Evolutionary conservation across 2,113 vertebrate genomes (phyloP).

Genomic region (Salvelinus alpinus): DNA sequence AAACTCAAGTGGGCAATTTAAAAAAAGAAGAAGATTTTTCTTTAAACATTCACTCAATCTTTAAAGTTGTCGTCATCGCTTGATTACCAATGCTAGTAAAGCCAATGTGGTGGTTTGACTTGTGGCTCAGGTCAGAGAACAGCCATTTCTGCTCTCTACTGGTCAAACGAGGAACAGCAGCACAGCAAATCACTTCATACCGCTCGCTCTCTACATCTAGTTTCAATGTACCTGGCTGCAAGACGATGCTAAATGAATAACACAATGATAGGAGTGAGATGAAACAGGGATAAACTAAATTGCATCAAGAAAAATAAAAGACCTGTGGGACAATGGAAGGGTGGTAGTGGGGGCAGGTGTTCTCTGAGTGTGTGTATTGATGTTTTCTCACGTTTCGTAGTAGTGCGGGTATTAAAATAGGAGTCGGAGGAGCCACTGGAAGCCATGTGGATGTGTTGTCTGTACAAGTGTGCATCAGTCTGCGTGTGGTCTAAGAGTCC

Average conservation of each 20-base stretch:
- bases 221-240: conserved; percentile 8
- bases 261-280: neutral
- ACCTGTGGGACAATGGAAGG: conserved; percentile 30
- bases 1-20: conserved; percentile 45
- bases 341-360: neutral
- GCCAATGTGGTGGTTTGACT: conserved; percentile 28
- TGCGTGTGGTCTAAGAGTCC: conserved; percentile 58
- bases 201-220: conserved; percentile 42
- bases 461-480: conserved; percentile 5
- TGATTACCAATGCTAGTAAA: conserved; percentile 10
- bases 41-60: neutral
- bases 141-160: conserved; percentile 32
- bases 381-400: conserved; percentile 18
- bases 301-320: neutral
- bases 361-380: conserved; percentile 26
- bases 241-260: conserved; percentile 11
- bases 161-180: conserved; percentile 26
- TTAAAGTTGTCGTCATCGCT: neutral
- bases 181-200: conserved; percentile 44
- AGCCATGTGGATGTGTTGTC: neutral
- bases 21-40: conserved; percentile 16
- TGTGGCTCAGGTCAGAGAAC: conserved; percentile 52
- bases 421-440: conserved; percentile 33
- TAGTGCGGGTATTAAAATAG: conserved; percentile 57
- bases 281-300: neutral